Conservation (phyloP, 2,113 vertebrate genomes). For the Toxotes chatareus region DNA sequence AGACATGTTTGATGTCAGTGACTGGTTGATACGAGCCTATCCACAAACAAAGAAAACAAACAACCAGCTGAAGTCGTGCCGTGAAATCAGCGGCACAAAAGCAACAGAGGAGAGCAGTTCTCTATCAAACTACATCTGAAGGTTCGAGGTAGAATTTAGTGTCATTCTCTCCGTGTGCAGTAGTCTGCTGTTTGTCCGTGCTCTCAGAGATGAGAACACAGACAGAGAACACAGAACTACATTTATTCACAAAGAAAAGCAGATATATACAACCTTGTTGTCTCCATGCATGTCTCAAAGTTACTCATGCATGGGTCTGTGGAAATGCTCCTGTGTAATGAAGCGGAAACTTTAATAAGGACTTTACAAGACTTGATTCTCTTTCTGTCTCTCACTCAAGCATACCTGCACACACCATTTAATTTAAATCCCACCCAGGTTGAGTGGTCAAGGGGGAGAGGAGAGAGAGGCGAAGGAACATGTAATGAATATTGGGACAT, state of each 20-base stretch:
- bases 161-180: background rate
- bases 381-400: constrained; percentile 35
- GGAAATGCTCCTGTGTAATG: constrained; percentile 49
- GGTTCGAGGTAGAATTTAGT: background rate
- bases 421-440: constrained; percentile 68
- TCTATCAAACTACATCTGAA: background rate
- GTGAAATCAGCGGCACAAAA: background rate
- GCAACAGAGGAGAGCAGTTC: background rate
- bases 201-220: constrained; percentile 9
- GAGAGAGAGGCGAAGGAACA: constrained; percentile 32
- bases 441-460: constrained; percentile 42
- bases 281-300: constrained; percentile 9
- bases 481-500: constrained; percentile 71
- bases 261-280: background rate
- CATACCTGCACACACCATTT: constrained; percentile 63
- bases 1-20: background rate
- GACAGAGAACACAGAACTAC: background rate
- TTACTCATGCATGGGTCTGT: constrained; percentile 3
- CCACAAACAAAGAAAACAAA: background rate
- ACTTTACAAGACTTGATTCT: constrained; percentile 61
- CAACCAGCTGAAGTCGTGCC: background rate
- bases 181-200: background rate
- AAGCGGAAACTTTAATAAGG: constrained; percentile 71
- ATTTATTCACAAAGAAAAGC: constrained; percentile 5
- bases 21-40: background rate